Percentiles rank a stretch among this genome's conserved stretches.
Conservation (phyloP, 2,797 vertebrate species). For the Lophura swinhoii region DNA sequence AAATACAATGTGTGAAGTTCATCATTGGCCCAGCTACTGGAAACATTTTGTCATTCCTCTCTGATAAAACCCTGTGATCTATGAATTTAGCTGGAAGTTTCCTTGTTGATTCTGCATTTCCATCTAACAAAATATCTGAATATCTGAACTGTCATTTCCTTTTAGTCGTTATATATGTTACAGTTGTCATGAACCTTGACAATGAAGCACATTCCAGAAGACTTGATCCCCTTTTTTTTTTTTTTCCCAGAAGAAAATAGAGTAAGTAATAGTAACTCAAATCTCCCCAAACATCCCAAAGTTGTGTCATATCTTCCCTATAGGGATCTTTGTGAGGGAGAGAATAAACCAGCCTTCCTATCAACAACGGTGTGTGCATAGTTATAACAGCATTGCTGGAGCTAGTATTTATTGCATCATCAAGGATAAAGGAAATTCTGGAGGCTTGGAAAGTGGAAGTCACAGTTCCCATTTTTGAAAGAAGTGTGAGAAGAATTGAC, state of each 20-base stretch:
- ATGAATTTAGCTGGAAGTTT: slow-evolving; percentile 18
- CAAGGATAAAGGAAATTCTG: background rate
- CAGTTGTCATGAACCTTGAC: background rate
- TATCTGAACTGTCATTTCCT: background rate
- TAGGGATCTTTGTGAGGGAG: background rate
- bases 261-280: background rate
- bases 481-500: background rate
- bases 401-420: background rate
- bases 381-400: background rate
- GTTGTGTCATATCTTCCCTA: background rate
- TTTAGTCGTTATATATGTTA: background rate
- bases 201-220: background rate
- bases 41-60: slow-evolving; percentile 7
- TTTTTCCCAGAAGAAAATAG: background rate
- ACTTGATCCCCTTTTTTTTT: background rate
- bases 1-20: background rate
- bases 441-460: background rate
- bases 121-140: background rate
- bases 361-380: background rate
- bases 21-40: background rate
- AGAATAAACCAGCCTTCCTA: background rate
- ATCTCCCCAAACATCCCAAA: background rate
- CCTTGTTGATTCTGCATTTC: background rate
- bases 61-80: background rate
- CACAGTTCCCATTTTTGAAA: background rate